Conservation (phyloP, 37 sponge, comb jelly and placozoan genomes). For the Cladorhizidae sp. region DNA sequence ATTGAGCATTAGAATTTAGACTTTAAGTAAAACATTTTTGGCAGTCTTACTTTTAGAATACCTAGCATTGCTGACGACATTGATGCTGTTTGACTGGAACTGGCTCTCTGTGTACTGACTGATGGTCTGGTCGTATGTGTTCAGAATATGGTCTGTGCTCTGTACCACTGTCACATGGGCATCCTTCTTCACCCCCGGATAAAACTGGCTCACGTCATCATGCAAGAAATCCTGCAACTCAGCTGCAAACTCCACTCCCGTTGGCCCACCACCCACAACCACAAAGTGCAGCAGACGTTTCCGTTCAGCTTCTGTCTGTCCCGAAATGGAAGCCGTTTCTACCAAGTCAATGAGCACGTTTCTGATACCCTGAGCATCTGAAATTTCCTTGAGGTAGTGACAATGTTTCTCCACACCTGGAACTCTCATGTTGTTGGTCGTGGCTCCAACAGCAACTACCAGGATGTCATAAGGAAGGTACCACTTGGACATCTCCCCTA, state of each 20-base stretch:
- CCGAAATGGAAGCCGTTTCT: conserved; percentile 72
- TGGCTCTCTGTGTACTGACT: conserved; percentile 60
- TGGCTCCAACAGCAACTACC: conserved; percentile 72
- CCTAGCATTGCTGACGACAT: conserved; percentile 51
- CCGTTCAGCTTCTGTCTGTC: conserved; percentile 48
- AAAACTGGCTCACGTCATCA: conserved; percentile 61
- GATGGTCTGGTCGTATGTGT: conserved; percentile 66
- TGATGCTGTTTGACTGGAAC: conserved; percentile 39
- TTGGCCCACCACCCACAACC: conserved; percentile 77
- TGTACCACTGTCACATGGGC: conserved; percentile 50
- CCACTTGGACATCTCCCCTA: conserved; percentile 22
- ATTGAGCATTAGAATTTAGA: too few relatives aligned
- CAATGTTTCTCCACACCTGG: conserved; percentile 66
- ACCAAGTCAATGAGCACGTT: conserved; percentile 53
- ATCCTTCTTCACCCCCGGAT: conserved; percentile 29
- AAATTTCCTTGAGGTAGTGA: conserved; percentile 65
- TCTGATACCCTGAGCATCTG: conserved; percentile 59
- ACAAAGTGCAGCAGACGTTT: conserved; percentile 66
- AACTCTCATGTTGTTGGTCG: conserved; percentile 50
- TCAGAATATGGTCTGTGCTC: conserved; percentile 64
- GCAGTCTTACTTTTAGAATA: not conserved
- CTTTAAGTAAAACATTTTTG: too few relatives aligned
- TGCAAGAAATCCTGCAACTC: conserved; percentile 64
- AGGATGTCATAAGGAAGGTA: conserved; percentile 58
- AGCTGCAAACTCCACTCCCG: conserved; percentile 83